Base-by-base conservation (phyloP, 37 sponge, comb jelly and placozoan species). In the Chondrilla cf. caribensis region DNA sequence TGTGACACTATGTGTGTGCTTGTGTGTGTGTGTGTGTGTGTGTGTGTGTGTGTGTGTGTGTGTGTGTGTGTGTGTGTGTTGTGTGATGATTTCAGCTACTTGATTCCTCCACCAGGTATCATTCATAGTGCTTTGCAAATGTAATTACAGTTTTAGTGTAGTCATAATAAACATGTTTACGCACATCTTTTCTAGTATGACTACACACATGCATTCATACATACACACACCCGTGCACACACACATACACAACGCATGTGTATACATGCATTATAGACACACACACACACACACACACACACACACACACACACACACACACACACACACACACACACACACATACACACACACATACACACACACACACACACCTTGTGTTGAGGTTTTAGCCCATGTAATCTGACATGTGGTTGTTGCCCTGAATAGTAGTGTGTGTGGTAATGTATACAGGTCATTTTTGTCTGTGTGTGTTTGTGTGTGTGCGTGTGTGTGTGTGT, bases 221-320 rank as follows among this genome's bases (percentile, higher is more conserved):
- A 60, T n/a, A 60, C 64, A 60, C 29, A 26, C 29, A 60, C 64
- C 7, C 64, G 15, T 60, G 64, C 64, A 60, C 64, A 60, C 64
- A 60, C 64, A 60, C 64, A 60, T 15, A 60, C 64, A 60, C 64
- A 22, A 60, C 28, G 5, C 64, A 60, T n/a, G 15, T 5, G 5
- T 15, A 26, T 6, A 28, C 24, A 60, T n/a, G 15, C 64, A 60
- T n/a, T n/a, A n/a, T n/a, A n/a, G 5, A 26, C 64, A 60, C 64
- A 60, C 22, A 15, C 24, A 60, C 28, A 26, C 24, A 28, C 64
- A 60, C 28, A 60, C 24, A 60, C 28, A 60, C 24, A 26, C 29
- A 60, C 64, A 60, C 64, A 60, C 29, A 60, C 24, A 60, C 28
- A 60, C 64, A 47, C 51, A 47, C 51, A 47, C 51, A 47, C 51